These are phyloP conservation scores for Micropterix aruncella DNA, from an alignment of 2,888 invertebrate genomes.

Conservation along the genomic window DNA sequence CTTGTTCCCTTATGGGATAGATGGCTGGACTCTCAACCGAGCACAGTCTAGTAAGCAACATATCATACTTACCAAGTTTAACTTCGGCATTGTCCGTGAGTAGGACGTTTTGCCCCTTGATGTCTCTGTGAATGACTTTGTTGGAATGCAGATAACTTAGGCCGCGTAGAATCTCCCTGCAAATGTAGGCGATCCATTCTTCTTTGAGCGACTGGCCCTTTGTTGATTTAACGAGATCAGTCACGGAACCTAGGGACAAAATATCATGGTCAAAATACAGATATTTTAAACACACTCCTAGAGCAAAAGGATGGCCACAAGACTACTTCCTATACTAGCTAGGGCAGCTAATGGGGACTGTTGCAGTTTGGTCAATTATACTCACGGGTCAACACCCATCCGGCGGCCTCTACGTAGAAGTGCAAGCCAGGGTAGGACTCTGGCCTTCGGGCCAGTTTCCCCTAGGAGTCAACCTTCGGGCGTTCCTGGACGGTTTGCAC, in stretches of 20 bases:
- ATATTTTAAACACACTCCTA: too few species aligned
- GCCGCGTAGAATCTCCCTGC: slow-evolving; percentile 89
- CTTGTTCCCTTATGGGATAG: slow-evolving; percentile 2
- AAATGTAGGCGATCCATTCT: slow-evolving; percentile 99
- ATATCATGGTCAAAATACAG: too few species aligned
- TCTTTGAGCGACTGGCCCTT: slow-evolving; percentile 97
- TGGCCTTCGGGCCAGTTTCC: too few species aligned
- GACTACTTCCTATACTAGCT: too few species aligned
- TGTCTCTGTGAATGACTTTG: slow-evolving; percentile 99
- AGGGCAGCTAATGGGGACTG: too few species aligned
- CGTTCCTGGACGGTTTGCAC: too few species aligned
- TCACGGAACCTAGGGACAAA: slow-evolving; percentile 85
- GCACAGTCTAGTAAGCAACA: slow-evolving; percentile 6
- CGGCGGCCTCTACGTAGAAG: too few species aligned
- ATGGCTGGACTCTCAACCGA: background rate
- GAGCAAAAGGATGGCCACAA: too few species aligned
- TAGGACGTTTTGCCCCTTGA: slow-evolving; percentile 98
- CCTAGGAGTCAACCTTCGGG: too few species aligned
- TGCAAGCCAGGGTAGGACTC: too few species aligned
- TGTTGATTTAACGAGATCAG: slow-evolving; percentile 98
- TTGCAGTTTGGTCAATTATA: too few species aligned
- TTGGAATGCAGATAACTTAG: slow-evolving; percentile 95
- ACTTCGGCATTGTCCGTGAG: slow-evolving; percentile 99
- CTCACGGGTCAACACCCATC: too few species aligned
- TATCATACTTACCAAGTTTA: slow-evolving; percentile 67